Evolutionary conservation across 2,888 invertebrate genomes (phyloP).

Genomic region (Ichneumoninae sp.): DNA sequence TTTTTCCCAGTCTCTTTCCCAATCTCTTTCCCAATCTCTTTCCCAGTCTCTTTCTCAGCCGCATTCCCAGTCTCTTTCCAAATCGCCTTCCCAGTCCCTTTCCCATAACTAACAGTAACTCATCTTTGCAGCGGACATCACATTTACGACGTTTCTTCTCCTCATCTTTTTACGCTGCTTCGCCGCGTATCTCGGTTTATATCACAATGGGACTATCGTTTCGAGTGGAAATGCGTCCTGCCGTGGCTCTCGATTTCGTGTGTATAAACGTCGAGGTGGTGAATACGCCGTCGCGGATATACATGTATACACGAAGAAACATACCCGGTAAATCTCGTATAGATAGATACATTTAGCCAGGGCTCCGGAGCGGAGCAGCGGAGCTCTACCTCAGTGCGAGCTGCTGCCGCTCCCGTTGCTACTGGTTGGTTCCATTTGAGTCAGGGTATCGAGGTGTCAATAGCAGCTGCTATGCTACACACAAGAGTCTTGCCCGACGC

Average conservation of each 20-base stretch:
- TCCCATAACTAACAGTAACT: not conserved
- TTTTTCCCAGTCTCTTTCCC: not conserved
- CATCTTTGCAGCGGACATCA: constrained; percentile 2
- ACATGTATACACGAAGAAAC: constrained; percentile 42
- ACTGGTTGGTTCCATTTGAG: constrained; percentile 81
- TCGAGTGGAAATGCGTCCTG: constrained; percentile 6
- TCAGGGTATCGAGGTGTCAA: constrained; percentile 84
- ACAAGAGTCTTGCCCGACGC: constrained; percentile 80
- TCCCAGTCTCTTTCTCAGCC: not conserved
- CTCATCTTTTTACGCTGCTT: constrained; percentile 4
- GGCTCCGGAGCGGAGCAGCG: constrained; percentile 72
- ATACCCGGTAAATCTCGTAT: constrained; percentile 41
- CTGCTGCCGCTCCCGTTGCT: constrained; percentile 67
- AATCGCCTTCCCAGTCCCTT: not conserved
- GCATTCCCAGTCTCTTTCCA: not conserved
- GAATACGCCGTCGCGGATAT: constrained; percentile 23
- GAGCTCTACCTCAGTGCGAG: constrained; percentile 49
- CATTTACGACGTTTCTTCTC: not conserved
- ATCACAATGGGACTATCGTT: constrained; percentile 27
- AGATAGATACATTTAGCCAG: constrained; percentile 44
- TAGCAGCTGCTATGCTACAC: constrained; percentile 83
- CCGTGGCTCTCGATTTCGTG: not conserved
- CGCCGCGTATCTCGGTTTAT: constrained; percentile 8
- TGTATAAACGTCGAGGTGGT: constrained; percentile 15
- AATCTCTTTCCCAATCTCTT: not conserved